These are phyloP conservation scores for Vulpes lagopus DNA, from an alignment of 2,113 vertebrate species.

Conservation along the genomic window DNA sequence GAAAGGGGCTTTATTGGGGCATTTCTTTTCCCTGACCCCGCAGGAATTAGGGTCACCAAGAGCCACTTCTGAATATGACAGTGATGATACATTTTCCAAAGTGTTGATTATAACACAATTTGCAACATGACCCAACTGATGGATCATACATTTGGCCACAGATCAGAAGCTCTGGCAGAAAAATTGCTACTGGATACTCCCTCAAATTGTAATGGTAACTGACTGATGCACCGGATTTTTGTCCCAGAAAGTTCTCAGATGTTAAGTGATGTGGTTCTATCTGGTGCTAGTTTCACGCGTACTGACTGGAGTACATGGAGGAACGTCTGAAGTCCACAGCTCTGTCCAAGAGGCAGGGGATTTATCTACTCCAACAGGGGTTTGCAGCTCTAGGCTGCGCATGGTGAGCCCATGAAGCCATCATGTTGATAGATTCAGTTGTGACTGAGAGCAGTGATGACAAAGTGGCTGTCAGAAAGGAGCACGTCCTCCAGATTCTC, in stretches of 20 bases:
- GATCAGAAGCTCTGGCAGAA: background rate
- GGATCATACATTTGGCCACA: background rate
- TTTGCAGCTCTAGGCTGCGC: background rate
- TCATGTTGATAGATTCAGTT: background rate
- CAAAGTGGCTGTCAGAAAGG: background rate
- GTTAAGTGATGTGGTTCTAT: background rate
- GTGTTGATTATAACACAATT: background rate
- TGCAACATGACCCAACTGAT: background rate
- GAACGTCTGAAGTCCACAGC: background rate
- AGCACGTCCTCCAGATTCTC: background rate
- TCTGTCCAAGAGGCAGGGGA: background rate
- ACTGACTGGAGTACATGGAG: background rate
- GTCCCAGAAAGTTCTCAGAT: constrained; percentile 2
- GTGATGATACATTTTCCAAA: background rate
- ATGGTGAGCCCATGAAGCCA: background rate
- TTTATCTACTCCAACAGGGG: background rate
- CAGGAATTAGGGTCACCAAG: background rate
- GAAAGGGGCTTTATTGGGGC: background rate
- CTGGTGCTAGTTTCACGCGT: background rate
- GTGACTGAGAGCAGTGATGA: background rate
- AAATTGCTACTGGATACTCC: background rate
- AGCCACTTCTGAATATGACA: background rate
- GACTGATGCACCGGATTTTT: background rate
- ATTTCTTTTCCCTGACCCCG: background rate
- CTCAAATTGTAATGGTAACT: background rate